Base-by-base conservation (phyloP, 2,113 vertebrate genomes). In the Laticauda laticaudata region DNA sequence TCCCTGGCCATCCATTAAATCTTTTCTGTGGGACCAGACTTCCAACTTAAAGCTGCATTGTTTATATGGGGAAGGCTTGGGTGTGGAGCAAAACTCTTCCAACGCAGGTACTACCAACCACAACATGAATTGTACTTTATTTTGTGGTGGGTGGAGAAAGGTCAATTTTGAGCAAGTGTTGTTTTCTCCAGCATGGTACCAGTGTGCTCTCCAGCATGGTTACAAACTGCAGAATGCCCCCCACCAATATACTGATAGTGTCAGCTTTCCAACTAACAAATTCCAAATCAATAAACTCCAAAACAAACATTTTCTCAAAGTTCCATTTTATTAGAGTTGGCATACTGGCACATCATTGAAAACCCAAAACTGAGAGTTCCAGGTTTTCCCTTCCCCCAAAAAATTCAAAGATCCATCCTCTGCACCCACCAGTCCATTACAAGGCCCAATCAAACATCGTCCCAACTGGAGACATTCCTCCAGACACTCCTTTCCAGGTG, bases 51-150 rank as follows among this genome's bases (percentile, higher is more conserved):
- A 81, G 88, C 87, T 88, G 69, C 92, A 95, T 94, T 95, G 93
- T 92, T 96, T 93, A 93, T 93, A 94, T 59, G 69, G 5, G 15
- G n/a, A 39, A n/a, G n/a, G 69, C 15, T 75, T 75, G n/a, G 69
- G n/a, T 39, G 2, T 7, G 15, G 34, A 81, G 69, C 34, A 81
- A 20, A 81, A 20, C 34, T 81, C 18, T 39, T 81, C 69, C 18
- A 39, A 6, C 1, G 1, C 69, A 39, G 69, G 15, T 81, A 81
- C 69, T 81, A 8, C n/a, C 69, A 75, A 75, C 15, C 5, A 39
- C 5, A 34, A 5, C 14, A 34, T 20, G n/a, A 39, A 2, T 39
- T 81, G 69, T 39, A 21, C 18, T 39, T 81, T 81, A 34, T 81
- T 81, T 81, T 81, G 34, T 81, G 69, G 69, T 14, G 69, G n/a